A percentile compares a stretch with the other conserved stretches of the same genome.
These are phyloP conservation scores for Parelbella ahira DNA, from an alignment of 2,888 invertebrate genomes.

Conservation along the genomic window DNA sequence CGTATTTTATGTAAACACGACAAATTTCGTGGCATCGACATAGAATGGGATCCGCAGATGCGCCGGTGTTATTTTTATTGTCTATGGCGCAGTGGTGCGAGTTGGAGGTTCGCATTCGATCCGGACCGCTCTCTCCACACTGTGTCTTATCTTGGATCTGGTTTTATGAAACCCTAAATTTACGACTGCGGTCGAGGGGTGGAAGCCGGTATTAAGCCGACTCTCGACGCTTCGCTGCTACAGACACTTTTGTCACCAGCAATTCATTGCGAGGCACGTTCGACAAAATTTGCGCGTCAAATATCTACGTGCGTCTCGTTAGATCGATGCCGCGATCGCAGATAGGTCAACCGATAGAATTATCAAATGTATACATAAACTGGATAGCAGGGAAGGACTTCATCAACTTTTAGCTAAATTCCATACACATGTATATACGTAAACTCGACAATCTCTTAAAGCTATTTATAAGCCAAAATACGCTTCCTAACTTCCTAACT, in stretches of 20 bases:
- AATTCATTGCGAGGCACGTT: conserved; percentile 75
- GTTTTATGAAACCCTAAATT: conserved; percentile 82
- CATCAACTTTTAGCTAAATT: conserved; percentile 2
- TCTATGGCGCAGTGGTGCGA: conserved; percentile 54
- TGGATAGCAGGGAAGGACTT: no score
- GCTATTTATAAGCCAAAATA: no score
- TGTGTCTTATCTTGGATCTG: conserved; percentile 80
- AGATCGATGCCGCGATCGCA: conserved; percentile 47
- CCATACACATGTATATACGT: no score
- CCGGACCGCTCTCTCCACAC: conserved; percentile 74
- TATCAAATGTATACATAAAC: conserved; percentile 6
- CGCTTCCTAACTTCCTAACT: no score
- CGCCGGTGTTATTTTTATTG: conserved; percentile 74
- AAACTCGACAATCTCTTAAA: no score
- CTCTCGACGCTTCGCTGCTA: conserved; percentile 65
- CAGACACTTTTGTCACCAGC: conserved; percentile 76
- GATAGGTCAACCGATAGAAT: conserved; percentile 32
- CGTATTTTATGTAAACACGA: conserved; percentile 78
- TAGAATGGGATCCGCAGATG: conserved; percentile 72
- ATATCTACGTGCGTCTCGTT: conserved; percentile 48
- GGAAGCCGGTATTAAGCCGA: conserved; percentile 71
- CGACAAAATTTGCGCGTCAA: conserved; percentile 71
- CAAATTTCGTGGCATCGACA: conserved; percentile 65
- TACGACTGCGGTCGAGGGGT: conserved; percentile 77
- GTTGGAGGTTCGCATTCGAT: conserved; percentile 74